These are phyloP conservation scores for Himalopsyche tibetana DNA, from an alignment of 2,888 invertebrate genomes.

Conservation along the genomic window DNA sequence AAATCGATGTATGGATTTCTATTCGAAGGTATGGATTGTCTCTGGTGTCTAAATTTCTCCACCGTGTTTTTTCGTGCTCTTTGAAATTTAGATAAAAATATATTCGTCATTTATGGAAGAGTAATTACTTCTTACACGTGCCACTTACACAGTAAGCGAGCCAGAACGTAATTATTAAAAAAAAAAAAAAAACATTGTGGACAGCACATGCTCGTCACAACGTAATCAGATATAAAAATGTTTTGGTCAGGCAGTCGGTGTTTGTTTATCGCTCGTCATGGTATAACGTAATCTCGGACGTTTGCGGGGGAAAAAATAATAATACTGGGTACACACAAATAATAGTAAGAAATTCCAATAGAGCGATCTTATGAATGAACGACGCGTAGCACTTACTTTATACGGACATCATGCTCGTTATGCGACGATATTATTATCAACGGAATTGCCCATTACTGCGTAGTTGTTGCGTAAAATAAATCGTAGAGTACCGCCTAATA, in stretches of 20 bases:
- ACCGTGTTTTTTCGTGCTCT: too few relatives aligned
- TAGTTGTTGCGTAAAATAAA: not conserved
- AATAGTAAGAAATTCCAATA: constrained; percentile 18
- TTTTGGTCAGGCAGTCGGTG: not conserved
- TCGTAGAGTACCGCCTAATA: too few relatives aligned
- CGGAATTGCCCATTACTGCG: not conserved
- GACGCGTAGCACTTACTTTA: not conserved
- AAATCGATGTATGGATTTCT: too few relatives aligned
- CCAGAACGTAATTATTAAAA: not conserved
- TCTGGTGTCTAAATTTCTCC: too few relatives aligned
- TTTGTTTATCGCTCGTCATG: not conserved
- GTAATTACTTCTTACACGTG: too few relatives aligned
- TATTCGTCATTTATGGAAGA: too few relatives aligned
- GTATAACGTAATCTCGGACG: not conserved
- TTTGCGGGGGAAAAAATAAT: constrained; percentile 1
- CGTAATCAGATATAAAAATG: not conserved
- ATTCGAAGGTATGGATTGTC: too few relatives aligned
- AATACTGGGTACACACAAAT: not conserved
- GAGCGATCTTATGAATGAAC: not conserved
- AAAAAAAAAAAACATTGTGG: not conserved
- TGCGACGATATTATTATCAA: not conserved
- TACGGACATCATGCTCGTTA: not conserved
- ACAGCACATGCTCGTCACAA: not conserved
- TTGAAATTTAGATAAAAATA: too few relatives aligned
- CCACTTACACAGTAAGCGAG: too few relatives aligned